Conservation (phyloP, 2,888 invertebrate genomes). For the Pammene fasciana region DNA sequence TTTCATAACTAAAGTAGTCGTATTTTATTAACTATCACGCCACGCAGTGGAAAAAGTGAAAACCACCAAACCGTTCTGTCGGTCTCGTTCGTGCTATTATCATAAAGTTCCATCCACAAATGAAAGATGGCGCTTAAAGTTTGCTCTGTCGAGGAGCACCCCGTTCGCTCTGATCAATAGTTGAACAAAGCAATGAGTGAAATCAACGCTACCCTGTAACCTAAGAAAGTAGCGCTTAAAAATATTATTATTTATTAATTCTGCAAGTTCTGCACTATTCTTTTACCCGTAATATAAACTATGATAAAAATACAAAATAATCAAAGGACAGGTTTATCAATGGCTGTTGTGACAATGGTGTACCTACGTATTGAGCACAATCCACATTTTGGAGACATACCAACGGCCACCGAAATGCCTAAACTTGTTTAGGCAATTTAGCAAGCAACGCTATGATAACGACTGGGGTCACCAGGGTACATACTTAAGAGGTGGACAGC, state of each 20-base stretch:
- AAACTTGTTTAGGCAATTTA: neutral
- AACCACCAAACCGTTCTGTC: neutral
- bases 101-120: slow-evolving; percentile 1
- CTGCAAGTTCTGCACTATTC: no score
- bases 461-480: neutral
- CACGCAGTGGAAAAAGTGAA: neutral
- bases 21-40: slow-evolving; percentile 6
- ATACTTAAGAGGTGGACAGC: neutral
- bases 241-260: no score
- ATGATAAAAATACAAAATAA: no score
- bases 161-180: slow-evolving; percentile 27
- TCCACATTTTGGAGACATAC: no score
- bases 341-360: no score
- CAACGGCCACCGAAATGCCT: neutral
- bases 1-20: no score
- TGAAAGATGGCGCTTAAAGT: slow-evolving; percentile 23
- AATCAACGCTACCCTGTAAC: slow-evolving; percentile 12
- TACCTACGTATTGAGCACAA: no score
- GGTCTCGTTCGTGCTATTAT: neutral
- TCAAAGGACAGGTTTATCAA: no score
- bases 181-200: slow-evolving; percentile 18
- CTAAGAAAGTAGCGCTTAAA: neutral
- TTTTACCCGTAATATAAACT: no score
- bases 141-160: neutral
- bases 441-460: neutral